Percentiles rank a stretch among this genome's conserved stretches.
phyloP scores from a whole-genome alignment of 2,797 vertebrate genomes.

The Cossypha dichroa region DNA sequence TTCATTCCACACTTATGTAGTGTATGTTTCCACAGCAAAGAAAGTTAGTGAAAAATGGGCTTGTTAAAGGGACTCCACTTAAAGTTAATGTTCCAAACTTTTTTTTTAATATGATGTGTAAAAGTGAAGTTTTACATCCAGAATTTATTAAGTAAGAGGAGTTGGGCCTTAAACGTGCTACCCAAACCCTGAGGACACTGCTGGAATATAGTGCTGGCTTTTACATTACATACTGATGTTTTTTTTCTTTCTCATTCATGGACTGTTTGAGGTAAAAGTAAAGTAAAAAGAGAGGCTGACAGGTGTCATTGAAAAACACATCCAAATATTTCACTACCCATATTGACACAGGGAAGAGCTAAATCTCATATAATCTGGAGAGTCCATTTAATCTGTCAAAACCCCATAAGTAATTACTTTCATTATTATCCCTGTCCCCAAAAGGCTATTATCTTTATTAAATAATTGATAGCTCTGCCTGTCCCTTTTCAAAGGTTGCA shows the following conservation, averaged over 20 bases:
- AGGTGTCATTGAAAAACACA: background rate
- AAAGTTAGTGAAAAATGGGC: conserved; percentile 53
- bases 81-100: conserved; percentile 42
- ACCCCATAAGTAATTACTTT: conserved; percentile 15
- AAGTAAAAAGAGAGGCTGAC: background rate
- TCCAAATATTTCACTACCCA: background rate
- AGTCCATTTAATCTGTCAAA: conserved; percentile 12
- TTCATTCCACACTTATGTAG: background rate
- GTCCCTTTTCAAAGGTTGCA: background rate
- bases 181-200: background rate
- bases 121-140: background rate
- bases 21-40: background rate
- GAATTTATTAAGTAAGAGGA: conserved; percentile 47
- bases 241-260: background rate
- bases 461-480: conserved; percentile 10
- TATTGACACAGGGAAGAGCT: background rate
- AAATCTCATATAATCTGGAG: background rate
- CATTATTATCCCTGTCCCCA: background rate
- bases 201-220: background rate
- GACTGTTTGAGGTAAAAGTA: background rate
- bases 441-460: conserved; percentile 34
- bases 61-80: conserved; percentile 15
- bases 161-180: background rate
- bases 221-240: background rate
- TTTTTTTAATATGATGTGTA: background rate